phyloP scores from a whole-genome alignment of 2,888 invertebrate species.

The Drosophila niveifrons region DNA sequence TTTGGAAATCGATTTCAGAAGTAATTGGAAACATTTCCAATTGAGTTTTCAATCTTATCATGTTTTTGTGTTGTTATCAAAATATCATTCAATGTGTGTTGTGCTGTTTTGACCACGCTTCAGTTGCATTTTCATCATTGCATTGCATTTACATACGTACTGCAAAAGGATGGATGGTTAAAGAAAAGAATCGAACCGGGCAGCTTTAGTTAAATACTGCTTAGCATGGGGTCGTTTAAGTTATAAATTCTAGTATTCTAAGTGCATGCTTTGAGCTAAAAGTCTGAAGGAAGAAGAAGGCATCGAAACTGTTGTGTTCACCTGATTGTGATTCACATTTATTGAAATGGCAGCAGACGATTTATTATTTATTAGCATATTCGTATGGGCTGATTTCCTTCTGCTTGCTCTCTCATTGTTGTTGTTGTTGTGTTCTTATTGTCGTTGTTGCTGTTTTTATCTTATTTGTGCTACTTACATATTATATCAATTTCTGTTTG shows the following conservation, averaged over 20 bases:
- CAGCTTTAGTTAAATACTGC: conserved; percentile 17
- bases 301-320: conserved; percentile 4
- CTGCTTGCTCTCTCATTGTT: conserved; percentile 44
- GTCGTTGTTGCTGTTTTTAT: conserved; percentile 53
- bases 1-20: background rate
- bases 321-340: conserved; percentile 50
- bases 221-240: conserved; percentile 27
- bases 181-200: background rate
- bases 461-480: conserved; percentile 78
- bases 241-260: conserved; percentile 15
- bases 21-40: background rate
- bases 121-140: conserved; percentile 15
- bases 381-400: conserved; percentile 51
- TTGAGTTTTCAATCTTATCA: background rate
- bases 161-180: background rate
- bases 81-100: conserved; percentile 2
- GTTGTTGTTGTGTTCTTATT: conserved; percentile 50
- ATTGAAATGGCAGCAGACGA: conserved; percentile 75
- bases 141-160: conserved; percentile 3
- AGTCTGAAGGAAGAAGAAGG: background rate
- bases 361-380: conserved; percentile 80
- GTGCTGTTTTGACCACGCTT: conserved; percentile 20
- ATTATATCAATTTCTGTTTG: conserved; percentile 76
- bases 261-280: conserved; percentile 20
- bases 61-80: conserved; percentile 7